Percentiles rank a stretch among this genome's conserved stretches.
phyloP scores from a whole-genome alignment of 2,888 invertebrate species.

The Pinctada fucata region DNA sequence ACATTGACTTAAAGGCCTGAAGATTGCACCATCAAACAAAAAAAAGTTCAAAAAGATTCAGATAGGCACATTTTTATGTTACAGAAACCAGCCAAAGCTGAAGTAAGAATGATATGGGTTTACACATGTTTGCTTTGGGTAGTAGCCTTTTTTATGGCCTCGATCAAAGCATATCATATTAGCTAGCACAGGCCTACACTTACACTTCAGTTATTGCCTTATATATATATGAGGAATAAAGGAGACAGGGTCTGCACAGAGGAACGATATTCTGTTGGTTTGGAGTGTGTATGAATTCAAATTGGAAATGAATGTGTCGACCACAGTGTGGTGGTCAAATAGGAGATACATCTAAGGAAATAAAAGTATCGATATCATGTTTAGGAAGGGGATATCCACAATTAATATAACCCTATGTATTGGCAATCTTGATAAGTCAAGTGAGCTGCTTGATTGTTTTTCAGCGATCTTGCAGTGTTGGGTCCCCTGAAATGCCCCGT shows the following conservation, averaged over 20 bases:
- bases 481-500: constrained; percentile 32
- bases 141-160: neutral
- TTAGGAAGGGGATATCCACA: too few species aligned
- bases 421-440: constrained; percentile 12
- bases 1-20: too few species aligned
- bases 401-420: too few species aligned
- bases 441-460: constrained; percentile 25
- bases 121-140: neutral
- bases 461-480: constrained; percentile 31
- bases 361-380: too few species aligned
- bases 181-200: too few species aligned
- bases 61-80: neutral
- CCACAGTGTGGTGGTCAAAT: too few species aligned
- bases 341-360: too few species aligned
- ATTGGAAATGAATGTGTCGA: too few species aligned
- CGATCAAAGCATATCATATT: too few species aligned
- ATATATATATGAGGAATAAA: neutral
- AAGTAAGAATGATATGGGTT: neutral
- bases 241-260: neutral
- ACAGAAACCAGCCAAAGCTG: neutral
- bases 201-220: constrained; percentile 5
- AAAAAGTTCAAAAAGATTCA: too few species aligned
- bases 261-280: neutral
- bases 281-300: neutral
- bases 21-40: too few species aligned